Evolutionary conservation across 2,797 vertebrate genomes (phyloP), one percentile per base, ranked within the genome.

Genomic region (Chlorospingus semifuscus): DNA sequence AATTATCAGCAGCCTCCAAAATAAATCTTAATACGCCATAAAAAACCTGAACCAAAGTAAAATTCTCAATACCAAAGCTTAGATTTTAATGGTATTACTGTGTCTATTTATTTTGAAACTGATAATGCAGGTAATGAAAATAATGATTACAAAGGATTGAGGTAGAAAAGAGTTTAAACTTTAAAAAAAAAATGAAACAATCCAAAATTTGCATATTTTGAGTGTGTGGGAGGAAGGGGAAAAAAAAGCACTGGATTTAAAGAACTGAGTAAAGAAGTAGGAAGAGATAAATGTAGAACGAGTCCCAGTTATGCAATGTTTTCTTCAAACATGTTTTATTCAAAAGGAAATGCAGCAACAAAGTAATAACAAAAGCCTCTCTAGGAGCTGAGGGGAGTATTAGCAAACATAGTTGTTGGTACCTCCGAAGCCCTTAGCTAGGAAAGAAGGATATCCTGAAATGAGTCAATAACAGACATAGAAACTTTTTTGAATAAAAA

Each of bases 311-410:
- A 68, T 22, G 15, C 14, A 59, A 22, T 47, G 4, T 56, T 68
- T 72, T 14, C 26, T 72, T 32, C 26, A 65, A 77, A 77, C 21
- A 68, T 75, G 26, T 89, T 92, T 83, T 87, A 87, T 91, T 95
- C 74, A 74, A 83, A 91, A 23, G 34, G 10, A 78, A 75, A 69
- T 52, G 29, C 16, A 71, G 32, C 57, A 70, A 27, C 20, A 46
- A 84, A 84, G 32, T 71, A 88, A 56, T 64, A 86, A 60, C 17
- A 49, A 61, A 94, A 86, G 12, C 12, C 21, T 49, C 23, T 69
- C 17, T 30, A 44, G n/a, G 37, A 93, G 13, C 50, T 61, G 37
- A 60, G 7, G 17, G 21, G 6, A 87, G 10, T 47, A 72, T 83
- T 69, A 83, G 16, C 18, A 83, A 76, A 55, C 0, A 1, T 7